phyloP scores from a whole-genome alignment of 2,797 vertebrate species.

The Pogoniulus pusillus region DNA sequence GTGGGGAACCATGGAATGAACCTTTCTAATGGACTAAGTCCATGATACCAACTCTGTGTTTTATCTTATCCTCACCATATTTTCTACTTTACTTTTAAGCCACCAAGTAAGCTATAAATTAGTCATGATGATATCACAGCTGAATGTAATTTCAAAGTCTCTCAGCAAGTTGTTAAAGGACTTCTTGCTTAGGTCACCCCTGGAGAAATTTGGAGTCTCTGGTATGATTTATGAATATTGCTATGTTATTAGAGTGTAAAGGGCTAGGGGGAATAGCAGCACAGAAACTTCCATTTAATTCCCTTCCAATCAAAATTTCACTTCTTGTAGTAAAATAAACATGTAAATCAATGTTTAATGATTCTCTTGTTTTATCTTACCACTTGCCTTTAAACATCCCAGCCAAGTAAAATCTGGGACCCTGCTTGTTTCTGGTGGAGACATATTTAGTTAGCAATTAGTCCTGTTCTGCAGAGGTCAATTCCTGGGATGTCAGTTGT shows the following conservation, averaged over 20 bases:
- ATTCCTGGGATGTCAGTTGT: neutral
- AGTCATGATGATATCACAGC: constrained; percentile 46
- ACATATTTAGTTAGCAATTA: constrained; percentile 7
- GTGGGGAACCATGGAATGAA: neutral
- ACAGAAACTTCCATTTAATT: constrained; percentile 56
- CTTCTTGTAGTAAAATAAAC: constrained; percentile 60
- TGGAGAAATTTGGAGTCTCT: constrained; percentile 50
- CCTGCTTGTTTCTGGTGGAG: constrained; percentile 3
- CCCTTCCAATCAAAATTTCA: constrained; percentile 39
- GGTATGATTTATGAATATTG: constrained; percentile 62
- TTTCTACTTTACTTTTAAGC: constrained; percentile 9
- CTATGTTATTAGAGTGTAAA: constrained; percentile 22
- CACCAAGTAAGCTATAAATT: constrained; percentile 42
- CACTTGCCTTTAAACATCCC: constrained; percentile 7
- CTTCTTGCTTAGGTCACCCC: constrained; percentile 55
- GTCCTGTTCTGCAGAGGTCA: neutral
- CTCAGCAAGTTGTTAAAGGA: constrained; percentile 58
- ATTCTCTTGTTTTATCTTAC: constrained; percentile 20
- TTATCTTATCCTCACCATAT: neutral
- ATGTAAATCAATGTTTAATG: constrained; percentile 43
- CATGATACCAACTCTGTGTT: neutral
- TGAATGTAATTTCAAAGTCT: constrained; percentile 66
- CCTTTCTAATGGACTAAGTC: constrained; percentile 12
- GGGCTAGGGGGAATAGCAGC: constrained; percentile 30
- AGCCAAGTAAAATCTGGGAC: constrained; percentile 41